Evolutionary conservation across 2,113 vertebrate genomes (phyloP).

Genomic region (Ochotona curzoniae): DNA sequence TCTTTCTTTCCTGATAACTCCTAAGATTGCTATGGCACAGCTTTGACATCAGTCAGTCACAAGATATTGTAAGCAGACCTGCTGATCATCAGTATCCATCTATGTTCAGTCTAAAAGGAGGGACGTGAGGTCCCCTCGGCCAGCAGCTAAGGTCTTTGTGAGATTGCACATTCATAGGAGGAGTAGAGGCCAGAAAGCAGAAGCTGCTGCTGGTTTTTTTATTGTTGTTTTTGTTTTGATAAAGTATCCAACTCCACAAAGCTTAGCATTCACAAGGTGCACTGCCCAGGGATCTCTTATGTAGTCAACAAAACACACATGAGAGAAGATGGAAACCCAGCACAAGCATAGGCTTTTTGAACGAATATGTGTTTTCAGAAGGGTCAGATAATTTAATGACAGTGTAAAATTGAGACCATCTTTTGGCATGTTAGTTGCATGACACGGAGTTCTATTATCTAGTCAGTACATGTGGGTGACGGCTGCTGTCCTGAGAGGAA

Average conservation of each 20-base stretch:
- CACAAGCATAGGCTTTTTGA: neutral
- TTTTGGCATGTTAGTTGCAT: constrained; percentile 6
- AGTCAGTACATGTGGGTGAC: neutral
- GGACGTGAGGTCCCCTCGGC: neutral
- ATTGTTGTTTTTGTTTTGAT: neutral
- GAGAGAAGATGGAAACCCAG: neutral
- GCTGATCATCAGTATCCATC: neutral
- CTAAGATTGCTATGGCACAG: neutral
- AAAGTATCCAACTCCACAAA: neutral
- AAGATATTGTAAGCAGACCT: neutral
- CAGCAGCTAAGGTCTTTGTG: neutral
- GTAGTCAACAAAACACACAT: neutral
- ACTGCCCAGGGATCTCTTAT: neutral
- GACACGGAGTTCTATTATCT: neutral
- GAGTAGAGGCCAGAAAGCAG: neutral
- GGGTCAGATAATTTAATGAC: constrained; percentile 14
- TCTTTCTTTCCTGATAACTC: neutral
- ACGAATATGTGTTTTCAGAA: neutral
- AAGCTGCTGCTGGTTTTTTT: neutral
- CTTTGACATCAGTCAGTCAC: neutral
- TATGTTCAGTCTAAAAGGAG: neutral
- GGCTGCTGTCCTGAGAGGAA: neutral
- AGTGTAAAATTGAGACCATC: neutral
- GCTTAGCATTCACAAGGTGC: neutral
- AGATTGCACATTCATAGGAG: neutral